A percentile compares a stretch with the other conserved stretches of the same genome.
Conservation (phyloP, 1,140 invertebrate genomes). For the Belonocnema kinseyi region DNA sequence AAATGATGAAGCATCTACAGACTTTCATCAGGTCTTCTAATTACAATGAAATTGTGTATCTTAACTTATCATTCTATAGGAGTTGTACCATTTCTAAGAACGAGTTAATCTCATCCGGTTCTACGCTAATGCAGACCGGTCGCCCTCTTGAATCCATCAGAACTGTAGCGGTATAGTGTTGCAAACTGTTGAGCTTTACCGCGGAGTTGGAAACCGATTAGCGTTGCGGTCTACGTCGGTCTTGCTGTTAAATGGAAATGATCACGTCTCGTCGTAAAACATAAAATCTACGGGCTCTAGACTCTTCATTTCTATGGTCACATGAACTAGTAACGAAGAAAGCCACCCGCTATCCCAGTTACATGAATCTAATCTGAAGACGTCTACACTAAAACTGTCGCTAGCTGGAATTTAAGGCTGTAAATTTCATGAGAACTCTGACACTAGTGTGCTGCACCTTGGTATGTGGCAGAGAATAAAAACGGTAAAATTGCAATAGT, state of each 20-base stretch:
- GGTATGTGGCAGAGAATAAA: neutral
- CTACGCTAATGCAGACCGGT: neutral
- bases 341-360: neutral
- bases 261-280: too few species aligned
- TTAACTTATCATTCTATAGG: neutral
- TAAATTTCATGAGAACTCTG: slow-evolving; percentile 14
- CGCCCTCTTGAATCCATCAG: slow-evolving; percentile 7
- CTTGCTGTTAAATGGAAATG: too few species aligned
- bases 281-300: slow-evolving; percentile 10
- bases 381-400: slow-evolving; percentile 14
- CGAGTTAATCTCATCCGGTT: slow-evolving; percentile 2
- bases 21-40: neutral
- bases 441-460: neutral
- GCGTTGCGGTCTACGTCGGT: too few species aligned
- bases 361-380: slow-evolving; percentile 19
- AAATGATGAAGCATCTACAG: neutral
- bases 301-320: slow-evolving; percentile 16
- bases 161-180: slow-evolving; percentile 11
- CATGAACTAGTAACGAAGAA: slow-evolving; percentile 17
- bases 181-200: slow-evolving; percentile 18
- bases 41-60: slow-evolving; percentile 4
- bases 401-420: slow-evolving; percentile 16
- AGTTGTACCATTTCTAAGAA: neutral
- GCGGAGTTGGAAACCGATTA: neutral
- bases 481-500: slow-evolving; percentile 2